These are phyloP conservation scores for Melanotaenia pygmaea DNA, from an alignment of 2,797 vertebrate species.

Conservation along the genomic window DNA sequence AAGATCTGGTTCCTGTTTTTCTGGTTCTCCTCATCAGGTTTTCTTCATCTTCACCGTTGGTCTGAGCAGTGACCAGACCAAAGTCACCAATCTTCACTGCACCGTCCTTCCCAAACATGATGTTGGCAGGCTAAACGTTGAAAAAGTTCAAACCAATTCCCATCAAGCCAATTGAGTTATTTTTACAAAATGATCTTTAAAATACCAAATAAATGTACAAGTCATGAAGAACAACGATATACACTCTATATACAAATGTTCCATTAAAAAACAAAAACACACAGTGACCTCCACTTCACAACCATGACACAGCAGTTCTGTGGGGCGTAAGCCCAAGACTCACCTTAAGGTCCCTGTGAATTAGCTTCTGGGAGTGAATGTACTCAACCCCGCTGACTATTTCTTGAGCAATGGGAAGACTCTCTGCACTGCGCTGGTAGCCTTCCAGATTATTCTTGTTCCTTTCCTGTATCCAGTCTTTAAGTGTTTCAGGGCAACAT, in stretches of 20 bases:
- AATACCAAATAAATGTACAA: too few relatives aligned
- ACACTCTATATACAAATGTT: too few relatives aligned
- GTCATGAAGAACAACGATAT: too few relatives aligned
- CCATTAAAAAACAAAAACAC: too few relatives aligned
- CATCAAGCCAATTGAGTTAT: neutral
- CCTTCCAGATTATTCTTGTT: fast-evolving
- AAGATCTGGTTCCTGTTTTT: constrained; percentile 78
- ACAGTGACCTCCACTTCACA: too few relatives aligned
- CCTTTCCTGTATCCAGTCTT: constrained; percentile 74
- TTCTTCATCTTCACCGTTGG: constrained; percentile 29
- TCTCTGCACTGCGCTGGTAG: constrained; percentile 54
- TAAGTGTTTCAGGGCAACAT: constrained; percentile 82
- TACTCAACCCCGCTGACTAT: constrained; percentile 84
- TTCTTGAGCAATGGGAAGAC: constrained; percentile 76
- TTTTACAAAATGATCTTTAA: neutral
- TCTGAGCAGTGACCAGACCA: constrained; percentile 84
- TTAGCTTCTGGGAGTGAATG: constrained; percentile 80
- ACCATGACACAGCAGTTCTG: too few relatives aligned
- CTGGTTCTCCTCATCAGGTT: constrained; percentile 65
- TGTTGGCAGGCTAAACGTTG: constrained; percentile 86
- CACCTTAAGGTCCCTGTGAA: constrained; percentile 43
- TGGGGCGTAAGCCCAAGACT: too few relatives aligned
- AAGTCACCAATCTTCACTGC: constrained; percentile 93
- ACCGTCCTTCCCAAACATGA: constrained; percentile 82
- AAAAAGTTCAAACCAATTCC: constrained; percentile 8